Evolutionary conservation across 2,888 invertebrate genomes (phyloP).

Genomic region (Cremastobaeus sp.): DNA sequence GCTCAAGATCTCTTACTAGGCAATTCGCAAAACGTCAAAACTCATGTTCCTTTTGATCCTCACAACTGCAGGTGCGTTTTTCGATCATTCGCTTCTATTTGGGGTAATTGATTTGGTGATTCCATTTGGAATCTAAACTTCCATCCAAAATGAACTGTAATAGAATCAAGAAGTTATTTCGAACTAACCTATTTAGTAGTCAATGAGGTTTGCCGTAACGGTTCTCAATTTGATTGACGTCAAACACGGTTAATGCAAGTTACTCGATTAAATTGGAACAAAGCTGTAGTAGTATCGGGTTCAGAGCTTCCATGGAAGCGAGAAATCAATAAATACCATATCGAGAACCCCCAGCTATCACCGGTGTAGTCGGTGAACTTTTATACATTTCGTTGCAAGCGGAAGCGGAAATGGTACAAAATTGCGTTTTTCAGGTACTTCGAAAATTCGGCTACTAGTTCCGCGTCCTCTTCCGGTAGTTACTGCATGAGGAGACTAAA

Average conservation of each 20-base stretch:
- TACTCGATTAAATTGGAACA: background rate
- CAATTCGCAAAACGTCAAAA: slow-evolving; percentile 87
- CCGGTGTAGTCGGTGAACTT: no score
- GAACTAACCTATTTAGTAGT: background rate
- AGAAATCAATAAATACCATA: no score
- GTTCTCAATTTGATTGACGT: background rate
- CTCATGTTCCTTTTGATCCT: slow-evolving; percentile 87
- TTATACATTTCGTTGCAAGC: no score
- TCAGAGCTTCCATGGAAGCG: no score
- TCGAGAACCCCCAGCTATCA: no score
- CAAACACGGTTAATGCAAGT: background rate
- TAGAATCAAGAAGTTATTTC: no score
- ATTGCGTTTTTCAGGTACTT: slow-evolving; percentile 12
- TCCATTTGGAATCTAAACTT: no score
- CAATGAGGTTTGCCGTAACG: background rate
- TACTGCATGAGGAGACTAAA: slow-evolving; percentile 72
- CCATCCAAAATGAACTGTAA: no score
- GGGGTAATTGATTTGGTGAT: no score
- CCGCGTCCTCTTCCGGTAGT: slow-evolving; percentile 15
- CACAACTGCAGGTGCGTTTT: slow-evolving; percentile 77
- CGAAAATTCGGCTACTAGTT: slow-evolving; percentile 31
- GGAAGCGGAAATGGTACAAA: background rate
- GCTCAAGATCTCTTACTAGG: slow-evolving; percentile 87
- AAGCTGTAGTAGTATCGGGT: no score
- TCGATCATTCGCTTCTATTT: background rate